Conservation (phyloP, 2,797 vertebrate species). For the Falco columbarius region DNA sequence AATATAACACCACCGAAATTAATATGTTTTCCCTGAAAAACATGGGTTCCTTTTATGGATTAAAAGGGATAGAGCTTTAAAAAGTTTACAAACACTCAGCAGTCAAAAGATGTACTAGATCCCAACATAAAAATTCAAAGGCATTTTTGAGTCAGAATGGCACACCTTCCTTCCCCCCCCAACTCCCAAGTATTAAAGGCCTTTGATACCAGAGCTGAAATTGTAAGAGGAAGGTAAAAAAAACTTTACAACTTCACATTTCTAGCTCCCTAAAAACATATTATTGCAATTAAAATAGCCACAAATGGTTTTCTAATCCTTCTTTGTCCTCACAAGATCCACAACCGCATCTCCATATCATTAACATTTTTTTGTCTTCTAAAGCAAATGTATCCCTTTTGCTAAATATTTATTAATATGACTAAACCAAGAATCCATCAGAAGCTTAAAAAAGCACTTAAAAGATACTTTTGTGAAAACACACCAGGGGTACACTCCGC, state of each 20-base stretch:
- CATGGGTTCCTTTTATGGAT: not conserved
- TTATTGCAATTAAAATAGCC: not conserved
- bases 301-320: not conserved
- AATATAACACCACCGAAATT: not conserved
- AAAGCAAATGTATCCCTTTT: not conserved
- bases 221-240: not conserved
- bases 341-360: not conserved
- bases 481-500: not conserved
- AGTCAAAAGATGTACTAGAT: not conserved
- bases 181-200: not conserved
- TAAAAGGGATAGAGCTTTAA: not conserved
- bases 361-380: not conserved
- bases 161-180: not conserved
- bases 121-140: not conserved
- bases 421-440: conserved; percentile 19
- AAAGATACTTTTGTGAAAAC: not conserved
- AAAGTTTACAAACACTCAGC: not conserved
- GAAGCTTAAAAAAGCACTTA: conserved; percentile 17
- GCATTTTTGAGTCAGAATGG: not conserved
- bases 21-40: not conserved
- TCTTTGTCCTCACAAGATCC: not conserved
- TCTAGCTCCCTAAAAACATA: not conserved
- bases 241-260: not conserved
- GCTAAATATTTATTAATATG: conserved; percentile 10
- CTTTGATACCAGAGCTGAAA: not conserved